A percentile compares a stretch with the other conserved stretches of the same genome.
phyloP scores from a whole-genome alignment of 2,888 invertebrate species.

The Chaetoderma sp. region DNA sequence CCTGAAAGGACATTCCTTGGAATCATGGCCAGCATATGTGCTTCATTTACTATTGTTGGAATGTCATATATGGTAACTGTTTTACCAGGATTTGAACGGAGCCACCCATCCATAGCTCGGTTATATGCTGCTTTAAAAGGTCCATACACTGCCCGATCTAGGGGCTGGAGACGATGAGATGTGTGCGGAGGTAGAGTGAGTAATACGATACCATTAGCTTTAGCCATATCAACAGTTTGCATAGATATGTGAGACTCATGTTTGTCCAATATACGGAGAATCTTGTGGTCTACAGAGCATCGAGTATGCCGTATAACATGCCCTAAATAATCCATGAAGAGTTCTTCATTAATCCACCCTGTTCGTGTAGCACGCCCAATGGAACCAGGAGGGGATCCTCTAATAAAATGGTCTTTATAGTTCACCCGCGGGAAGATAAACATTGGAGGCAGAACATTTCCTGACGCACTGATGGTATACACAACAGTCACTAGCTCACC shows the following conservation, averaged over 20 bases:
- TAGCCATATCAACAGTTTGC: slow-evolving; percentile 20
- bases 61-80: slow-evolving; percentile 44
- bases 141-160: background rate
- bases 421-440: slow-evolving; percentile 21
- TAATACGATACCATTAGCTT: slow-evolving; percentile 28
- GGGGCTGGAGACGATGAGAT: slow-evolving; percentile 34
- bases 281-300: slow-evolving; percentile 6
- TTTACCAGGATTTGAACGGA: slow-evolving; percentile 53
- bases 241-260: slow-evolving; percentile 21
- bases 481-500: slow-evolving; percentile 21
- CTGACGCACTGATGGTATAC: slow-evolving; percentile 22
- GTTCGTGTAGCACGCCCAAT: slow-evolving; percentile 8
- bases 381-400: slow-evolving; percentile 11
- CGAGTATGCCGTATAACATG: slow-evolving; percentile 16
- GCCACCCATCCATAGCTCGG: slow-evolving; percentile 44
- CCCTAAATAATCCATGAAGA: slow-evolving; percentile 10
- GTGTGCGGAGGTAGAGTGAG: slow-evolving; percentile 35
- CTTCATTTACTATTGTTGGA: slow-evolving; percentile 22
- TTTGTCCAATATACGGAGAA: slow-evolving; percentile 25
- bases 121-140: slow-evolving; percentile 56
- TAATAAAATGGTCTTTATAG: slow-evolving; percentile 22
- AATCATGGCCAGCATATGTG: slow-evolving; percentile 19
- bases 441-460: slow-evolving; percentile 28
- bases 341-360: slow-evolving; percentile 22
- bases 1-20: slow-evolving; percentile 22